Conservation (phyloP, 1,140 invertebrate genomes). For the Leguminivora glycinivorella region DNA sequence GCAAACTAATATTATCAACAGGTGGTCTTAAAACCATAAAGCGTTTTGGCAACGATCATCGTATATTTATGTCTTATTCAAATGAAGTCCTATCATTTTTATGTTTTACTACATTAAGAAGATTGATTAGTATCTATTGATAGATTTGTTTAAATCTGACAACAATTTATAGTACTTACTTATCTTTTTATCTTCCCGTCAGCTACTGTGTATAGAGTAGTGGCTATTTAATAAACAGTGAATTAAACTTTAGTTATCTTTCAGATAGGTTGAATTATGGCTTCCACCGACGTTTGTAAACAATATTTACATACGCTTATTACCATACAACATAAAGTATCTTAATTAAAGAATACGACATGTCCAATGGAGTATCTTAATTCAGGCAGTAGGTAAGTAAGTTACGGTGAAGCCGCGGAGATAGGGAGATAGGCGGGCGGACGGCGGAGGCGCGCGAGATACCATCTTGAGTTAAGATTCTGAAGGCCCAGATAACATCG, state of each 20-base stretch:
- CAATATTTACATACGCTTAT: constrained; percentile 31
- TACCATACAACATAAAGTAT: constrained; percentile 27
- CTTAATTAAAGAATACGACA: constrained; percentile 41
- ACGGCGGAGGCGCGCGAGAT: constrained; percentile 42
- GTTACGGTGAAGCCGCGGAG: constrained; percentile 36
- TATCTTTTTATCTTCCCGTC: not conserved
- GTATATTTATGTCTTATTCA: not conserved
- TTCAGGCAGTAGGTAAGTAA: constrained; percentile 47
- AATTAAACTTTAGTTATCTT: constrained; percentile 30
- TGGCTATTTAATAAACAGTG: constrained; percentile 29
- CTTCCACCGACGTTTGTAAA: constrained; percentile 31
- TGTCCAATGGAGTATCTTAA: constrained; percentile 43
- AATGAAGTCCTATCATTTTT: not conserved
- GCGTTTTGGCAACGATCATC: not conserved
- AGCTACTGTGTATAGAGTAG: constrained; percentile 12
- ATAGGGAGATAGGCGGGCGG: constrained; percentile 41
- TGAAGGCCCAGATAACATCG: constrained; percentile 42
- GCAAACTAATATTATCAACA: not conserved
- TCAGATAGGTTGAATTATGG: constrained; percentile 33
- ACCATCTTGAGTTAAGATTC: constrained; percentile 40
- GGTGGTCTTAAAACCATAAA: constrained; percentile 3
- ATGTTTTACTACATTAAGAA: not conserved
- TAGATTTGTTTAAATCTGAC: not conserved
- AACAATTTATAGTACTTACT: not conserved
- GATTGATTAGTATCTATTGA: not conserved